Percentiles rank a stretch among this genome's conserved stretches.
phyloP scores from a whole-genome alignment of 2,797 vertebrate species.

The Synaphobranchus kaupii region DNA sequence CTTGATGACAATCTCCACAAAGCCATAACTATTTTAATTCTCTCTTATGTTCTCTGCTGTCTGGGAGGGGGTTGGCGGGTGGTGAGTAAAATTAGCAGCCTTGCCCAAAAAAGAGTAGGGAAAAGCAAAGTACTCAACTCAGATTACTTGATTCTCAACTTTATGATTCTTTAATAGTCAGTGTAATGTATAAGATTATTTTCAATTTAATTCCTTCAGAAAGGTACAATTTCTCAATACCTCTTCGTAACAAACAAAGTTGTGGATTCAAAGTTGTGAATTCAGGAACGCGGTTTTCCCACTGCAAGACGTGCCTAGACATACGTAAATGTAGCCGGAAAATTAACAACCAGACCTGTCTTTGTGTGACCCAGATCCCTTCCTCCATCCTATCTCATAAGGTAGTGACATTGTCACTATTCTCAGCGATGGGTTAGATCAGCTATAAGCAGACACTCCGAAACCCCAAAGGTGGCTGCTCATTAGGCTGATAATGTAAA shows the following conservation, averaged over 20 bases:
- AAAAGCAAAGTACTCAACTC: neutral
- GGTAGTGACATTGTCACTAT: slow-evolving; percentile 3
- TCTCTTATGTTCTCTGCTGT: neutral
- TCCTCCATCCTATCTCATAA: neutral
- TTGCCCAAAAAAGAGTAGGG: neutral
- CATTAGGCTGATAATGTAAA: slow-evolving; percentile 12
- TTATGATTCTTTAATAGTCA: neutral
- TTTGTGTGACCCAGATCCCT: neutral
- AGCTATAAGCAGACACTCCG: neutral
- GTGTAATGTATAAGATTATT: neutral
- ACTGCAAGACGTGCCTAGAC: neutral
- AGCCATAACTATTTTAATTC: neutral
- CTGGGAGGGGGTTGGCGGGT: neutral
- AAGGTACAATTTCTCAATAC: neutral
- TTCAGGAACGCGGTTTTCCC: neutral
- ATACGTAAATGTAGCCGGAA: neutral
- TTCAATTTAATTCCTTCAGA: neutral
- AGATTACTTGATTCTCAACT: neutral
- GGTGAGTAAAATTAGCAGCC: neutral
- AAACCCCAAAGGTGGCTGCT: slow-evolving; percentile 9
- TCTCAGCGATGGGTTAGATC: neutral
- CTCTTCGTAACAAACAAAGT: neutral
- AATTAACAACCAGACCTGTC: neutral
- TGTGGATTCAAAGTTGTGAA: neutral
- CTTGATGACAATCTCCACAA: neutral